Conservation (phyloP, 2,113 vertebrate species). For the Phyllostomus hastatus region DNA sequence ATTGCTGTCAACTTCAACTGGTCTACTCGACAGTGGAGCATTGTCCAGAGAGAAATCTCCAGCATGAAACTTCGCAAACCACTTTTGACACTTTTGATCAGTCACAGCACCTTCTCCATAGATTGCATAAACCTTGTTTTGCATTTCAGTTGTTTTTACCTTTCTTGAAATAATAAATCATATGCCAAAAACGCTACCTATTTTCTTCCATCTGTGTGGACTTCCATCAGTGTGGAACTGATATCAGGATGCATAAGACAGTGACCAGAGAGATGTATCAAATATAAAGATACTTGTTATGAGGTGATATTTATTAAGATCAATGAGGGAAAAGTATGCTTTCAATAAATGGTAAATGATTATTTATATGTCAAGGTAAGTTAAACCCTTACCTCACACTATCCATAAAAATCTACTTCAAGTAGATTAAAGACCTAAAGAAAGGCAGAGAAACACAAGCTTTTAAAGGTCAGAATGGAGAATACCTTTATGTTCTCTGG, state of each 20-base stretch:
- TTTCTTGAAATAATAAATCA: too few relatives aligned
- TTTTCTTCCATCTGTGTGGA: too few relatives aligned
- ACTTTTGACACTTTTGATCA: too few relatives aligned
- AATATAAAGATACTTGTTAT: not conserved
- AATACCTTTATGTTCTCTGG: not conserved
- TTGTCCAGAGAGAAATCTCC: too few relatives aligned
- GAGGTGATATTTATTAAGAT: not conserved
- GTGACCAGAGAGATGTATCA: not conserved
- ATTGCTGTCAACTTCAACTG: too few relatives aligned
- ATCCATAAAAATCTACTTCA: not conserved
- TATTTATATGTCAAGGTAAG: not conserved
- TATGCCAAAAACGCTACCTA: too few relatives aligned
- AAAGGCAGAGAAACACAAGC: not conserved
- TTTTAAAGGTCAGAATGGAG: not conserved
- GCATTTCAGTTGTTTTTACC: too few relatives aligned
- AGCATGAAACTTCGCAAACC: too few relatives aligned
- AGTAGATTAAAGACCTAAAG: not conserved
- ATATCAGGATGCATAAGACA: not conserved
- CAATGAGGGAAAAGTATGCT: not conserved
- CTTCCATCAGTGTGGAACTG: not conserved
- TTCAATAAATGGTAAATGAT: not conserved
- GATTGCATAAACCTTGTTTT: too few relatives aligned
- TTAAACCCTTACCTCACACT: not conserved
- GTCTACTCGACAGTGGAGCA: too few relatives aligned
- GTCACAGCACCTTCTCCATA: too few relatives aligned